Evolutionary conservation across 2,888 invertebrate genomes (phyloP).

Genomic region (Scaptomyza parva): DNA sequence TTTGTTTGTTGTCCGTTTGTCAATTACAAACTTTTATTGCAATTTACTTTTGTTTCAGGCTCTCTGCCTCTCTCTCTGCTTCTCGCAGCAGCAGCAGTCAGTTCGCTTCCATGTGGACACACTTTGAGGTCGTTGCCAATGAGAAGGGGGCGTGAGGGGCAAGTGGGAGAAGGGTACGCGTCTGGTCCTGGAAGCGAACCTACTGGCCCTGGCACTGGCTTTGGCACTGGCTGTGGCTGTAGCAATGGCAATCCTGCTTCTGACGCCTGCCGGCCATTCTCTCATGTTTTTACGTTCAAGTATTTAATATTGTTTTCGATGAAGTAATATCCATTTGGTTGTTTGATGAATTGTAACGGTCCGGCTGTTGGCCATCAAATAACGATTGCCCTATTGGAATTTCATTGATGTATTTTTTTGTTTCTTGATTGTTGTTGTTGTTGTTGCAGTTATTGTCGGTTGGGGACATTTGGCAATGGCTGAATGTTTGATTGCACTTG

Average conservation of each 20-base stretch:
- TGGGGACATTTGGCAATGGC: slow-evolving; percentile 4
- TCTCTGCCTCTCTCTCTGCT: too few species aligned
- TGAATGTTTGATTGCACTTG: slow-evolving; percentile 36
- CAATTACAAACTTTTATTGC: slow-evolving; percentile 82
- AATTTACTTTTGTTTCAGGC: slow-evolving; percentile 79
- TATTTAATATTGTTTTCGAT: slow-evolving; percentile 79
- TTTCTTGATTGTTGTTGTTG: too few species aligned
- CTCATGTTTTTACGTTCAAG: slow-evolving; percentile 69
- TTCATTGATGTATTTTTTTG: slow-evolving; percentile 54
- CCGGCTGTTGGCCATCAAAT: slow-evolving; percentile 57
- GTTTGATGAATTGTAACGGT: slow-evolving; percentile 77
- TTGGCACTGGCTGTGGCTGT: slow-evolving; percentile 6
- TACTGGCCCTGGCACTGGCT: slow-evolving; percentile 11
- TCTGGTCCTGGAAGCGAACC: slow-evolving; percentile 17
- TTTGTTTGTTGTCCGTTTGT: slow-evolving; percentile 81
- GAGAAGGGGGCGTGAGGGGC: background rate
- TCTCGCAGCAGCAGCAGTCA: slow-evolving; percentile 63
- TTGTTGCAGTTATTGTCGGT: background rate
- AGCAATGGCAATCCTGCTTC: slow-evolving; percentile 15
- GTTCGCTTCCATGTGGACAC: slow-evolving; percentile 43
- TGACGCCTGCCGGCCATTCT: slow-evolving; percentile 34
- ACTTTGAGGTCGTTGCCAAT: slow-evolving; percentile 67
- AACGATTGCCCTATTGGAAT: slow-evolving; percentile 64
- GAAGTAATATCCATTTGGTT: slow-evolving; percentile 76
- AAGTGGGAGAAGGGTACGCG: background rate